Base-by-base conservation (phyloP, 2,113 vertebrate genomes). In the Grammomys dolichurus region DNA sequence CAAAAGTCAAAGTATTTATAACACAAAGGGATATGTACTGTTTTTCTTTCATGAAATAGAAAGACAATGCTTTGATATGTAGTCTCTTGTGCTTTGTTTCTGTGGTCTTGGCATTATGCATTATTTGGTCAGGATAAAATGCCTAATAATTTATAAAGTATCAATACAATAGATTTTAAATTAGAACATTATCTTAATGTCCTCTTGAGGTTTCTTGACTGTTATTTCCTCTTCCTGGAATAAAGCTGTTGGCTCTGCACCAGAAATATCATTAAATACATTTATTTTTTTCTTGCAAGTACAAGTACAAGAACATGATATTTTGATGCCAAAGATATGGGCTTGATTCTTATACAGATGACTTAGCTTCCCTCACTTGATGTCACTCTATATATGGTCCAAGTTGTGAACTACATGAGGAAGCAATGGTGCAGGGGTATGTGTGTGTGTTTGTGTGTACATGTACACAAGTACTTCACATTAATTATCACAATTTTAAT, bases 161-260 rank as follows among this genome's bases (percentile, higher is more conserved):
- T 97, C 95, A 96, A 98, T 97, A 97, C 94, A 97, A 97, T 92
- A 95, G 96, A 96, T 98, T 97, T 98, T 97, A 98, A 97, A 96
- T 96, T 97, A 97, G 95, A 95, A 96, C 95, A 96, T 96, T 97
- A 97, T 93, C 97, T 97, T 97, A 97, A 96, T 87, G 92, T 96
- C 80, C 90, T 96, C 95, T 89, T 90, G 93, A 91, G 93, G 73
- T 95, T 97, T 97, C 92, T 96, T 92, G 90, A 97, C 69, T 97
- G 88, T 77, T 96, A 95, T 76, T 97, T 96, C 96, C 93, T 95
- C 81, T 96, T 98, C 93, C 95, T 97, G 97, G 96, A 97, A 98
- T 95, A 97, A 97, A 96, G 95, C 54, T n/a, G 36, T 90, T 98
- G 96, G 96, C 95, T 89, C 60, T 46, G 8, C 67, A 93, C 90